These are phyloP conservation scores for Agrochola circellaris DNA, from an alignment of 2,888 invertebrate genomes.

Conservation along the genomic window DNA sequence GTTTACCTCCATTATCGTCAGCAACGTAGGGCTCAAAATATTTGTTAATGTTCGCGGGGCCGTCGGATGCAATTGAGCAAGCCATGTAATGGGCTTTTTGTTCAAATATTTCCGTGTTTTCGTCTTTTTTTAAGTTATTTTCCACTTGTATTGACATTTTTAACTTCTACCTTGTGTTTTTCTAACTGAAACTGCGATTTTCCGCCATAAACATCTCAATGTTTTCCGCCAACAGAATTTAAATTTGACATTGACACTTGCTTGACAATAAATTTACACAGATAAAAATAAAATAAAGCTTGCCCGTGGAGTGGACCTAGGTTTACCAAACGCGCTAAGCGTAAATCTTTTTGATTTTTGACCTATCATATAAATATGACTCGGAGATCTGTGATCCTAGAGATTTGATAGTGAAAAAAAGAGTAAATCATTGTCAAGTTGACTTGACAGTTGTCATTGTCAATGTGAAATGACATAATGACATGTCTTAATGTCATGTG, in stretches of 20 bases:
- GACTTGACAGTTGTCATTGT: background rate
- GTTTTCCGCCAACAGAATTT: too few relatives aligned
- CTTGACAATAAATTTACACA: background rate
- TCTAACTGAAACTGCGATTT: background rate
- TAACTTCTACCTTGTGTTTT: background rate
- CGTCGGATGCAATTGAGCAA: slow-evolving; percentile 93
- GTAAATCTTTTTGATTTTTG: too few relatives aligned
- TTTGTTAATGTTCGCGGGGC: slow-evolving; percentile 92
- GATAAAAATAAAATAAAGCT: too few relatives aligned
- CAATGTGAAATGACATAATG: slow-evolving; percentile 22
- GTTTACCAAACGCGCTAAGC: too few relatives aligned
- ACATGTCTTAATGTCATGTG: background rate
- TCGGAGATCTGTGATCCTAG: too few relatives aligned
- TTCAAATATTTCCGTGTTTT: slow-evolving; percentile 78
- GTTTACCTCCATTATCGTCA: slow-evolving; percentile 86
- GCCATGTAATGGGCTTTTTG: slow-evolving; percentile 93
- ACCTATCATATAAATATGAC: too few relatives aligned
- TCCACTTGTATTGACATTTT: slow-evolving; percentile 91
- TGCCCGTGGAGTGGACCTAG: too few relatives aligned
- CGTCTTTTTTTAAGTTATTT: slow-evolving; percentile 90
- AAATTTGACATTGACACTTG: slow-evolving; percentile 15
- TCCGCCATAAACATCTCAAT: too few relatives aligned
- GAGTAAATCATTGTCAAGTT: too few relatives aligned
- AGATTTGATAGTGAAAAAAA: too few relatives aligned
- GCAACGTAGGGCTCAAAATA: slow-evolving; percentile 92